Percentiles rank a stretch among this genome's conserved stretches.
Evolutionary conservation across 1,140 invertebrate genomes (phyloP).

Genomic region (Pygmarrhopalites habei): DNA sequence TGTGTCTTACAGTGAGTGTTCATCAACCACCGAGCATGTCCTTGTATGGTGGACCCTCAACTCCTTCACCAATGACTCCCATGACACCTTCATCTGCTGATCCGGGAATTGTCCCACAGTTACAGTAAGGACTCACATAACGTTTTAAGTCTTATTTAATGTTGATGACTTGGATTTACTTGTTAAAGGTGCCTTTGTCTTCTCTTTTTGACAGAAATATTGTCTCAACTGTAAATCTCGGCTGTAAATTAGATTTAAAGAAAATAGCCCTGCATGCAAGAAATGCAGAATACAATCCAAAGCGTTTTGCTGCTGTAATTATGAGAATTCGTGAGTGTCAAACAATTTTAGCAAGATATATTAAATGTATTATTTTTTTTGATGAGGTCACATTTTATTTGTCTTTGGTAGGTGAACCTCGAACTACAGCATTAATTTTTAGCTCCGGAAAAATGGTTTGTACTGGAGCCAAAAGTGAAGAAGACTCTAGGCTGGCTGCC

Average conservation of each 20-base stretch:
- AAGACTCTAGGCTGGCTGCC: slow-evolving; percentile 90
- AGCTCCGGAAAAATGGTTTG: slow-evolving; percentile 99
- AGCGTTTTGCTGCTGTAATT: slow-evolving; percentile 99
- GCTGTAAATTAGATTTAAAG: slow-evolving; percentile 90
- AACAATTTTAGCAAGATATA: too few relatives aligned
- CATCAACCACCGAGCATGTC: slow-evolving; percentile 47
- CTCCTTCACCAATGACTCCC: slow-evolving; percentile 78
- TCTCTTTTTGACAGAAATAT: slow-evolving; percentile 63
- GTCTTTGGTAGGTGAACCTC: too few relatives aligned
- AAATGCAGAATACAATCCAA: slow-evolving; percentile 99
- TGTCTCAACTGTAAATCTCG: slow-evolving; percentile 95
- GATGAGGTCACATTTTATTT: too few relatives aligned
- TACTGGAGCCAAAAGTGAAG: slow-evolving; percentile 99
- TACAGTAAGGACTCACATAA: slow-evolving; percentile 84
- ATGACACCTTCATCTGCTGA: slow-evolving; percentile 91
- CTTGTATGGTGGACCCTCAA: slow-evolving; percentile 55
- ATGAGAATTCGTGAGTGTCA: slow-evolving; percentile 99
- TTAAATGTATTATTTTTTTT: too few relatives aligned
- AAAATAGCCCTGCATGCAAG: slow-evolving; percentile 97
- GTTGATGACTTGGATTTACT: too few relatives aligned
- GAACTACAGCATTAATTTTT: slow-evolving; percentile 98
- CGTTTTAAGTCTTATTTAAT: too few relatives aligned
- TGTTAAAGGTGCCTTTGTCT: too few relatives aligned
- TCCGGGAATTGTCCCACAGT: slow-evolving; percentile 84
- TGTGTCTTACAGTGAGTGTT: too few relatives aligned